phyloP scores from a whole-genome alignment of 1,140 invertebrate genomes.

The Brachionus plicatilis region DNA sequence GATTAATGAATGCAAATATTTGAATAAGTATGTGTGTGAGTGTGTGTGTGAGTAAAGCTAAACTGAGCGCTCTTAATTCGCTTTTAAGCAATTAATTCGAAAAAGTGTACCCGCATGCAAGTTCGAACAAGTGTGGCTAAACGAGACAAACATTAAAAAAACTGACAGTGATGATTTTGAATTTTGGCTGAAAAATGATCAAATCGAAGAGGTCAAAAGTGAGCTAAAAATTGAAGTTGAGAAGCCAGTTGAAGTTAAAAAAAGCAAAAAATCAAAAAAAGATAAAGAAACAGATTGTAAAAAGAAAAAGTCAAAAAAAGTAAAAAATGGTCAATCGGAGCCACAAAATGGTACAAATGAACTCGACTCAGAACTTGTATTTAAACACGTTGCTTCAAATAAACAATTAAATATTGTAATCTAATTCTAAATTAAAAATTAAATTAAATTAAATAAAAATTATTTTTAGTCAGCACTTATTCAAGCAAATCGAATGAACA shows the following conservation, averaged over 20 bases:
- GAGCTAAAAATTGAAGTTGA: neutral
- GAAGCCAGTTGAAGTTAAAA: neutral
- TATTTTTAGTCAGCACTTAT: neutral
- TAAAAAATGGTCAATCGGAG: neutral
- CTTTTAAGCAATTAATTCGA: neutral
- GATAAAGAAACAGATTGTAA: constrained; percentile 20
- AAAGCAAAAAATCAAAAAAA: constrained; percentile 31
- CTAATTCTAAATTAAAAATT: neutral
- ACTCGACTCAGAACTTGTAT: neutral
- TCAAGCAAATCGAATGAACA: constrained; percentile 8
- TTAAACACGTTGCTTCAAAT: constrained; percentile 15
- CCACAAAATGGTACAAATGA: neutral
- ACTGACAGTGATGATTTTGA: constrained; percentile 20
- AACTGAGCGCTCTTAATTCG: neutral
- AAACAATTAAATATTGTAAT: constrained; percentile 36
- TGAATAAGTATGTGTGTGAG: neutral
- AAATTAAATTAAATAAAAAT: neutral
- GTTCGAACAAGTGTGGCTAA: neutral
- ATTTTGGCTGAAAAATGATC: neutral
- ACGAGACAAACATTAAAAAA: neutral
- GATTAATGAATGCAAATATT: constrained; percentile 1
- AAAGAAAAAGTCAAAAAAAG: neutral
- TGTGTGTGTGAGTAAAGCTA: neutral
- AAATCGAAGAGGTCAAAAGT: neutral
- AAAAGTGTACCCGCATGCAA: neutral